Evolutionary conservation across 1,140 invertebrate genomes (phyloP).

Genomic region (Pachyrhynchus sulphureomaculatus): DNA sequence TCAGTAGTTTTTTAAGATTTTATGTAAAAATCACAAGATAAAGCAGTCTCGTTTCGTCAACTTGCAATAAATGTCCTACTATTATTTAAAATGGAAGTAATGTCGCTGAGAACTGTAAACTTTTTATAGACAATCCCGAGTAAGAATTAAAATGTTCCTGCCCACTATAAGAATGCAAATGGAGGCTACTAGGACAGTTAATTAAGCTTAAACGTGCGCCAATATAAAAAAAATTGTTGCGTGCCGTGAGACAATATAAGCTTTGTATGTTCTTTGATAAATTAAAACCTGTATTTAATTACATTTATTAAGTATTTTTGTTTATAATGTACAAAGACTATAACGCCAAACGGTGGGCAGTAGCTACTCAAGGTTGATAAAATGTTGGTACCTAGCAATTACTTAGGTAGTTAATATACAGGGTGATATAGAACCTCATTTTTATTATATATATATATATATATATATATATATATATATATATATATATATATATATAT

Average conservation of each 20-base stretch:
- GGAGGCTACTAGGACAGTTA: conserved; percentile 19
- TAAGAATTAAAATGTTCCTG: background rate
- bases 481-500: no score
- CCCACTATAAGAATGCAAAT: background rate
- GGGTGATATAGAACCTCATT: no score
- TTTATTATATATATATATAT: no score
- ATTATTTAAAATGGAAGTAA: no score
- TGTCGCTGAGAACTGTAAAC: no score
- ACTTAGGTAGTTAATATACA: conserved; percentile 2
- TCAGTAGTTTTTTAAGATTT: no score
- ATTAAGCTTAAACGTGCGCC: background rate
- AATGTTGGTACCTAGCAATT: conserved; percentile 12
- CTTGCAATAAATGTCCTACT: no score
- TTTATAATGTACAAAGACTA: conserved; percentile 17
- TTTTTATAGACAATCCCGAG: background rate
- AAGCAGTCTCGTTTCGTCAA: no score
- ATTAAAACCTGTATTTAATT: conserved; percentile 22
- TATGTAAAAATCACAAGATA: no score
- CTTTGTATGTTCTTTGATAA: conserved; percentile 17
- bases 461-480: no score
- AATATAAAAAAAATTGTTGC: conserved; percentile 15
- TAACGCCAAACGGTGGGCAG: conserved; percentile 21
- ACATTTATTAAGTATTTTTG: conserved; percentile 32
- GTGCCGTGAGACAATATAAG: conserved; percentile 22
- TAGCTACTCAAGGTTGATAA: conserved; percentile 20